phyloP scores from a whole-genome alignment of 1,140 invertebrate genomes.

The Cotesia chilonis region DNA sequence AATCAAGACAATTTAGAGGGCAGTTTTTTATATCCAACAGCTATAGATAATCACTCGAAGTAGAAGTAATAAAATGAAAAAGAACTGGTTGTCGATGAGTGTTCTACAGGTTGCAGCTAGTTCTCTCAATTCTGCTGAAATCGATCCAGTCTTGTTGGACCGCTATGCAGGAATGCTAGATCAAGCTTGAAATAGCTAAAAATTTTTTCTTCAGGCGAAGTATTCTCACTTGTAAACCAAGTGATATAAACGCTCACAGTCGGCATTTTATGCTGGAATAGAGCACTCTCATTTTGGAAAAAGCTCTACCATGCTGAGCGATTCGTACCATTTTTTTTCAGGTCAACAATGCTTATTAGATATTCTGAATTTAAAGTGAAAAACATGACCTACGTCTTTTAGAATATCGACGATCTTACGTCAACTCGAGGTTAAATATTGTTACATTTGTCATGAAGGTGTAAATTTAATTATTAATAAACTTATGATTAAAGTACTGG shows the following conservation, averaged over 20 bases:
- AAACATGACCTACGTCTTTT: not conserved
- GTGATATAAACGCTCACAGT: not conserved
- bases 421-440: not conserved
- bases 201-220: not conserved
- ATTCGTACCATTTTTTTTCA: not conserved
- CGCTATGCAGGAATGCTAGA: not conserved
- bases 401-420: slow-evolving; percentile 1
- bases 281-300: not conserved
- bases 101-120: slow-evolving; percentile 27
- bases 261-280: not conserved
- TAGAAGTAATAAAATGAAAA: not conserved
- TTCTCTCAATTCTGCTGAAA: not conserved
- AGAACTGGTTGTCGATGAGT: not conserved
- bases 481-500: too few species aligned
- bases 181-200: not conserved
- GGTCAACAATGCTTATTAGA: slow-evolving; percentile 3
- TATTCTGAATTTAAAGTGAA: not conserved
- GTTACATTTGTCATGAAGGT: slow-evolving; percentile 6
- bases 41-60: not conserved
- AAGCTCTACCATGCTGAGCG: not conserved
- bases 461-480: too few species aligned
- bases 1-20: not conserved
- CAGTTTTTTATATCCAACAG: not conserved
- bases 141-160: slow-evolving; percentile 4
- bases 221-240: not conserved